Evolutionary conservation across 2,113 vertebrate species (phyloP).

Genomic region (Pelecanus crispus): DNA sequence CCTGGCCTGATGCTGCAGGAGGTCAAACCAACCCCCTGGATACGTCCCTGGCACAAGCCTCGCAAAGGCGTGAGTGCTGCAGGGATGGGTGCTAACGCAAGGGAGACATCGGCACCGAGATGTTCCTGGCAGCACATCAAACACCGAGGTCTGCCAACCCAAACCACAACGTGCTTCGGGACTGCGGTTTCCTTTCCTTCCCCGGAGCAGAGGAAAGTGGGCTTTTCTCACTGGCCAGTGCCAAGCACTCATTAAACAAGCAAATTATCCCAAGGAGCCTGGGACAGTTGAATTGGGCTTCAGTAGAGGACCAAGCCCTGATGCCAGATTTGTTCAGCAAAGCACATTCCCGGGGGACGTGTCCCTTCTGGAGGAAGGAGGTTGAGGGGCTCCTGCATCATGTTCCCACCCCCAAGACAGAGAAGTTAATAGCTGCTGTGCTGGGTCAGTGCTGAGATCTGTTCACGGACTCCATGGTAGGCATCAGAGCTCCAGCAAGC

Average conservation of each 20-base stretch:
- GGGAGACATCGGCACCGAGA: background rate
- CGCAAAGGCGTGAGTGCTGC: rapidly evolving
- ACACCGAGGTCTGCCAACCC: background rate
- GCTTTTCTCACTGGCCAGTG: background rate
- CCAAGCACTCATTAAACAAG: background rate
- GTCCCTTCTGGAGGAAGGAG: background rate
- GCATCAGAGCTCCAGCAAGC: background rate
- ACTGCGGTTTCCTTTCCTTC: background rate
- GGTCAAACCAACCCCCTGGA: background rate
- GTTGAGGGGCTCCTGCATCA: background rate
- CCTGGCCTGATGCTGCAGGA: background rate
- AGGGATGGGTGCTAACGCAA: background rate
- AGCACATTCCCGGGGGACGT: rapidly evolving
- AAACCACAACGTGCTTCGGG: background rate
- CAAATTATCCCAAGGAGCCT: background rate
- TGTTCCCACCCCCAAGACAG: background rate
- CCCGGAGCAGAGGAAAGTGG: background rate
- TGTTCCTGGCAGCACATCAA: background rate
- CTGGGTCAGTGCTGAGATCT: background rate
- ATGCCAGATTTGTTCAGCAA: background rate
- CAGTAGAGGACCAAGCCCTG: background rate
- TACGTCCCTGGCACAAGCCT: background rate
- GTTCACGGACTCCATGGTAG: background rate
- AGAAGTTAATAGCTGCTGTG: background rate
- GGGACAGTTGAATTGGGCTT: background rate